Evolutionary conservation across 1,140 invertebrate genomes (phyloP), one percentile per base, ranked within the genome.

Genomic region (Patella vulgata): DNA sequence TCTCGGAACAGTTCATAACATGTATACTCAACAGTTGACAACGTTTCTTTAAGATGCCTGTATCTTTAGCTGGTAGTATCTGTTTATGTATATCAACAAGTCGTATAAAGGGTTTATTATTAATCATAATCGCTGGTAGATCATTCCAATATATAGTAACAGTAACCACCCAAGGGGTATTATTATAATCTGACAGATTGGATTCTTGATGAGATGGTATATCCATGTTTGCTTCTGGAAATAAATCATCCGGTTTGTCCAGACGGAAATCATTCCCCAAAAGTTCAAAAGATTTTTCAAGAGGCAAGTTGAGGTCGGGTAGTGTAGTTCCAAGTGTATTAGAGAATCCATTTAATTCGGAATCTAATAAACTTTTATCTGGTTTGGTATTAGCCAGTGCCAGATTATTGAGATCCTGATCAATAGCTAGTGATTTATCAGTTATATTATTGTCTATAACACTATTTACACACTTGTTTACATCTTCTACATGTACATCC

Each of bases 21-120:
- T 72, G 57, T 39, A 83, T 74, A n/a, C 74, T 71, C 57, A 84
- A 67, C n/a, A 80, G 62, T 66, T 79, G 77, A 44, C 81, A 83
- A 8, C 82, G 68, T 64, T 83, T 83, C 62, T 84, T 84, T 36
- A 84, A 57, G 51, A 84, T 79, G 23, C 82, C 82, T 6, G 82
- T 84, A 54, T 83, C 81, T 67, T 84, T 84, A 23, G 82, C 81
- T 31, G 82, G 82, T 47, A 84, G 63, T 46, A 82, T 79, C 66
- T 84, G 82, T 67, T 81, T 81, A 63, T 83, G 80, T 56, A 84
- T 83, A 54, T 84, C 82, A 9, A 84, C 81, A 36, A 84, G 59
- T 23, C 82, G 66, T 1, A 82, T 73, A 70, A 71, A 80, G 44
- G 80, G 77, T 36, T 73, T 58, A 28, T 78, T 79, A 23, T 77